Evolutionary conservation across 2,797 vertebrate genomes (phyloP), one percentile per base, ranked within the genome.

Genomic region (Triplophysa yarkandensis): DNA sequence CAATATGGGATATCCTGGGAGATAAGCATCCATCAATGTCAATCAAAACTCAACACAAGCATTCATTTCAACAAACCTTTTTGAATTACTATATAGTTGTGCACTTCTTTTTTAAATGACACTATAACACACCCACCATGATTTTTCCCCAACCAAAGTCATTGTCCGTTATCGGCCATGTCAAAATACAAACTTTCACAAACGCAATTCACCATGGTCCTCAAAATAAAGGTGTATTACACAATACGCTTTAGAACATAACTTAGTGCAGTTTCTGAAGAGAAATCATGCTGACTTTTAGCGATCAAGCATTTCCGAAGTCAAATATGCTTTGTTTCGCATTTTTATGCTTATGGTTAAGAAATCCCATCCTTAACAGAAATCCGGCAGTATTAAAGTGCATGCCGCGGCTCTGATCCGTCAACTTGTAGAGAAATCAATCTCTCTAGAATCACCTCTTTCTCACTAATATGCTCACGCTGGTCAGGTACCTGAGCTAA

Each of bases 351-450:
- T 39, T 27, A 27, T 10, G 14, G 74, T 82, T 78, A 79, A 85
- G 86, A 85, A 88, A 87, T 86, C 87, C 82, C 82, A 85, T 83
- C 82, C 87, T 83, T 84, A 85, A 86, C 77, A 87, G 86, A 86
- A 86, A 86, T 83, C 88, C 85, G 83, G 78, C 81, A 81, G 89
- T 91, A 90, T 90, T 86, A 90, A 89, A 87, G 83, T 83, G 71
- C 82, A 72, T 80, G 79, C 74, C 25, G 69, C 73, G 81, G 82
- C 80, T 84, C 86, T 84, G 87, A 90, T 88, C 87, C 83, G 83
- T 84, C 84, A 85, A 85, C 84, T 79, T 67, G 69, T 60, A 64
- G 1, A 58, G 78, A 80, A 89, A 90, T 92, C 88, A 89, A 88
- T 91, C 89, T 46, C 72, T 67, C 68, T 75, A 64, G 21, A 55